These are phyloP conservation scores for Patiria pectinifera DNA, from an alignment of 53 echinoderm and acorn worm genomes.

Conservation along the genomic window DNA sequence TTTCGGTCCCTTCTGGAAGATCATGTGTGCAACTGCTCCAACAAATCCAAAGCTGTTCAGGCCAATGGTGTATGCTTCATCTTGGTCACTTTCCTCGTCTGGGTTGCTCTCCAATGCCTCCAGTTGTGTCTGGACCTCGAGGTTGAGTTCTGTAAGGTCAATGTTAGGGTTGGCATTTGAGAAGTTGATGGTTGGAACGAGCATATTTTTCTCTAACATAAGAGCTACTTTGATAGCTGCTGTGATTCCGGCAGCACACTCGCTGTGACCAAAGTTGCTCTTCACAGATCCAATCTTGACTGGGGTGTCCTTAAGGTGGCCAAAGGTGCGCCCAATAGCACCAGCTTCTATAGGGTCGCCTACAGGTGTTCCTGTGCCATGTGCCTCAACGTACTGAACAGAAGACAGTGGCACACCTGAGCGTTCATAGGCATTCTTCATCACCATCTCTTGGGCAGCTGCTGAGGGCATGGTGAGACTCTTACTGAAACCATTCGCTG, in stretches of 20 bases:
- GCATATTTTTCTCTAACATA: conserved; percentile 84
- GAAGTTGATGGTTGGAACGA: conserved; percentile 95
- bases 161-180: conserved; percentile 83
- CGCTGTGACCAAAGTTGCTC: conserved; percentile 96
- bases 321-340: conserved; percentile 89
- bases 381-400: conserved; percentile 91
- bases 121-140: conserved; percentile 75
- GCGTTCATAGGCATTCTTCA: conserved; percentile 83
- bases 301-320: conserved; percentile 61
- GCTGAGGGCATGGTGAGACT: conserved; percentile 96
- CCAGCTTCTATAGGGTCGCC: conserved; percentile 96
- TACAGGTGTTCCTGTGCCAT: conserved; percentile 96
- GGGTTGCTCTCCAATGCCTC: conserved; percentile 64
- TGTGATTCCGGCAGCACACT: conserved; percentile 89
- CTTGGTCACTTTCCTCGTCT: neutral
- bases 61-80: conserved; percentile 77
- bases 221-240: conserved; percentile 94
- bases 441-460: conserved; percentile 81
- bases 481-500: conserved; percentile 86
- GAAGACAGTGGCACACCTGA: conserved; percentile 83
- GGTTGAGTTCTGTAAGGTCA: conserved; percentile 74
- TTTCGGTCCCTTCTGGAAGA: conserved; percentile 91
- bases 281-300: conserved; percentile 97
- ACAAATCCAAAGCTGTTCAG: conserved; percentile 98
- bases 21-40: conserved; percentile 92